Conservation (phyloP, 2,113 vertebrate species). For the Grallaria varia region DNA sequence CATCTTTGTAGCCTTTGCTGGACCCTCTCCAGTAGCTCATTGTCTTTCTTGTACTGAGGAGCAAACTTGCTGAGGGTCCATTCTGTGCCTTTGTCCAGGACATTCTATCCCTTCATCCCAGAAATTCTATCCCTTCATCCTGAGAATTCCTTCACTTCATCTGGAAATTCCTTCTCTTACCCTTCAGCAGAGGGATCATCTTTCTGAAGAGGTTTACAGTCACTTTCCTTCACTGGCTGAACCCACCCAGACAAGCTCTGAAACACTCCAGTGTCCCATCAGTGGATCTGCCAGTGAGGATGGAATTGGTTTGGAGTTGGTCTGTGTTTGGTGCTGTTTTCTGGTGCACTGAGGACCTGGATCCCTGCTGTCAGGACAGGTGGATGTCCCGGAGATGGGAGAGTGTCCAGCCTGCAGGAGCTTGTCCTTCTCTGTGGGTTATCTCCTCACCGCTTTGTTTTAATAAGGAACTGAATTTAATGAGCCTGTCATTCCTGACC, state of each 20-base stretch:
- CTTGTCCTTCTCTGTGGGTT: background rate
- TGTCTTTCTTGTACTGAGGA: background rate
- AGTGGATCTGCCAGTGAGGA: background rate
- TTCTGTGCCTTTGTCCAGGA: background rate
- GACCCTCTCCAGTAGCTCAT: background rate
- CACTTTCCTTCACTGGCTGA: fast-evolving
- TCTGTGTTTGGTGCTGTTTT: background rate
- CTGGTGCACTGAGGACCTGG: background rate
- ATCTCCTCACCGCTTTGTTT: background rate
- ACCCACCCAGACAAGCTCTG: background rate
- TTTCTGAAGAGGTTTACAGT: background rate
- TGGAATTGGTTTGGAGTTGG: background rate
- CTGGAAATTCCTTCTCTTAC: background rate
- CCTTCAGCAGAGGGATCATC: background rate
- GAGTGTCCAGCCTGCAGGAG: background rate
- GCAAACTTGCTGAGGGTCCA: background rate
- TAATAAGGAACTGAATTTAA: background rate
- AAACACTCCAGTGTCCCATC: fast-evolving
- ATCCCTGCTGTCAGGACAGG: background rate
- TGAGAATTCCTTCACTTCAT: background rate
- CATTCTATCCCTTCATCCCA: background rate
- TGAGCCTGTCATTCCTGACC: background rate
- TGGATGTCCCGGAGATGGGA: background rate
- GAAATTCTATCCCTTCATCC: background rate
- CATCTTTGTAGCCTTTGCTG: background rate